Base-by-base conservation (phyloP, 2,797 vertebrate genomes). In the Labroides dimidiatus region DNA sequence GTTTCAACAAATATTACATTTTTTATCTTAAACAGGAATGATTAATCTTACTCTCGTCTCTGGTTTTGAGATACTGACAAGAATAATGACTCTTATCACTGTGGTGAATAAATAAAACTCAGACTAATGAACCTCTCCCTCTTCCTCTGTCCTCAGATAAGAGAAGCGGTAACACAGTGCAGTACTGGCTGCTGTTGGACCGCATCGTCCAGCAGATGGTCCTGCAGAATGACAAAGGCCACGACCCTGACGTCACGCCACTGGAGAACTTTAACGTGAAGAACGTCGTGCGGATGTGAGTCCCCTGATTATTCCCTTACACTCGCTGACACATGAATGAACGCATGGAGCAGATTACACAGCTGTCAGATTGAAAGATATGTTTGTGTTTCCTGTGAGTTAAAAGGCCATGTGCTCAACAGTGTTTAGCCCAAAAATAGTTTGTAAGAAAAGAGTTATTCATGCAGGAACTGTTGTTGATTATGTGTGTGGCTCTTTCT, bases 231-330 rank as follows among this genome's bases (percentile, higher is more conserved):
- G 97, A 99, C 91, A 99, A 97, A 93, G 98, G 97, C 86, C 96
- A 99, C 70, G 98, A 99, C 91, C 97, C 97, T 0, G 97, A 99
- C 0, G 94, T 95, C 77, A 96, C 98, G 9, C 97, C 97, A 50
- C 91, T 99, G 92, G 98, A 99, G 92, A 99, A 99, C 87, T 99
- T 99, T 89, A 98, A 99, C 82, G 97, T 99, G 86, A 99, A 97
- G 93, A 99, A 99, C 4, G 96, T 99, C 0, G 97, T 99, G 71
- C 94, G 97, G 82, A 99, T 99, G 98, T 99, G 85, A 98, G 71
- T 84, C 49, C 30, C 62, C 16, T 0, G 1, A 19, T 65, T 70
- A 24, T 36, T 48, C 30, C 47, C 33, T 0, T 6, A 4, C 21
- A 17, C 37, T 52, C n/a, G 48, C 19, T 19, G 54, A 67, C 53